Base-by-base conservation (phyloP, 1,140 invertebrate genomes). In the Drosophila bocki region DNA sequence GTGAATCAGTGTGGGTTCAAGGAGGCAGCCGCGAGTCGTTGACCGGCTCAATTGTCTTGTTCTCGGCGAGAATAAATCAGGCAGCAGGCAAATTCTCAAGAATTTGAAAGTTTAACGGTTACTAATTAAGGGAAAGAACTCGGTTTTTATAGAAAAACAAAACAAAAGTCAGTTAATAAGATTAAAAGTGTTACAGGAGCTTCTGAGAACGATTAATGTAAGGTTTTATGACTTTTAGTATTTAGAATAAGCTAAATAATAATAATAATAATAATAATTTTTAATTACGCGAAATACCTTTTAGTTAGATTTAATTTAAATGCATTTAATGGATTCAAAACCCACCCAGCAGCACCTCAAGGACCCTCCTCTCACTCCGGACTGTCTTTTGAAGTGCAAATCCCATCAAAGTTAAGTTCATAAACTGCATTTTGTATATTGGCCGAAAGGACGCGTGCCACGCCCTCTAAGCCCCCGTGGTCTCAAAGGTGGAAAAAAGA, bases 341-440 rank as follows among this genome's bases (percentile, higher is more conserved):
- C 22, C 15, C 19, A 12, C n/a, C 33, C 12, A 7, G n/a, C 3
- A 41, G 33, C 32, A 19, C 13, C 37, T 45, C 11, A 17, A 29
- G n/a, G 3, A 48, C 15, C 41, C 45, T 32, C 41, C 63, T 37
- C 60, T 15, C 29, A 35, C 44, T 19, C 26, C 56, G 50, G 22
- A 45, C 80, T 22, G 37, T 41, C 61, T 26, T 39, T 59, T 69
- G 29, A 77, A 79, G 78, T 79, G 78, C 80, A 82, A 86, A 64
- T 82, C 63, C 74, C 78, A 82, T 86, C 75, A 87, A 86, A 79
- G 71, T 79, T 70, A 80, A 80, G 82, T 84, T 76, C 61, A 74
- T 84, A 80, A 79, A 86, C 75, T 87, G 78, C 71, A 82, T 50
- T 78, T 87, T 82, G 71, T 85, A 76, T 79, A 86, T 86, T 87